Percentiles rank a stretch among this genome's conserved stretches.
phyloP scores from a whole-genome alignment of 2,888 invertebrate genomes.

The Drosophila prolongata region DNA sequence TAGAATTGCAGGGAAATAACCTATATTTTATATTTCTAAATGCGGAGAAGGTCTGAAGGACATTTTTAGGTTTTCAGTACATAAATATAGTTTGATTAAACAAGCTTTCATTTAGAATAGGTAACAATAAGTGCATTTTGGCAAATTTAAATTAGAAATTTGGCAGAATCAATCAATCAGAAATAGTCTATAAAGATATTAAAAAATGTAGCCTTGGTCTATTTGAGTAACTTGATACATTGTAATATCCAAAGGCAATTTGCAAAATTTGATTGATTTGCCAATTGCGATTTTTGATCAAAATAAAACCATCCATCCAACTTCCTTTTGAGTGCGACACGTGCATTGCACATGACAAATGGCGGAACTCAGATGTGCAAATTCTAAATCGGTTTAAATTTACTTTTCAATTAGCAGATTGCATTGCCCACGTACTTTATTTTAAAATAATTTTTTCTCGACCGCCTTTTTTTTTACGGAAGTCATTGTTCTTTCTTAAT shows the following conservation, averaged over 20 bases:
- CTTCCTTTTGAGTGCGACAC: conserved; percentile 46
- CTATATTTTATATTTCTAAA: too few species aligned
- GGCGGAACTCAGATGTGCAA: conserved; percentile 60
- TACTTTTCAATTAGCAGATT: conserved; percentile 56
- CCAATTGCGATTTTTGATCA: conserved; percentile 46
- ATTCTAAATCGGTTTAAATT: conserved; percentile 5
- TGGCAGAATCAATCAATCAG: not conserved
- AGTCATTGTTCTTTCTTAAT: not conserved
- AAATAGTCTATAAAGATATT: not conserved
- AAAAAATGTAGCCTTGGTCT: conserved; percentile 1
- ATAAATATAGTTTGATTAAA: too few species aligned
- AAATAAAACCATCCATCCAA: conserved; percentile 54
- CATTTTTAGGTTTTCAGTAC: too few species aligned
- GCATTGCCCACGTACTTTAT: too few species aligned
- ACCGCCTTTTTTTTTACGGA: too few species aligned
- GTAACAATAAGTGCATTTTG: too few species aligned
- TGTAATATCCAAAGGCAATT: not conserved
- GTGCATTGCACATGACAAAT: conserved; percentile 60
- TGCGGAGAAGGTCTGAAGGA: too few species aligned
- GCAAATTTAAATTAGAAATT: not conserved
- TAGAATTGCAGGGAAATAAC: not conserved
- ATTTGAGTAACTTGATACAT: conserved; percentile 15
- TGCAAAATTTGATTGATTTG: conserved; percentile 63
- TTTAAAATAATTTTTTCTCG: too few species aligned
- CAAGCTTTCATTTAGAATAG: too few species aligned